Base-by-base conservation (phyloP, 2,888 invertebrate species). In the Melolontha melolontha region DNA sequence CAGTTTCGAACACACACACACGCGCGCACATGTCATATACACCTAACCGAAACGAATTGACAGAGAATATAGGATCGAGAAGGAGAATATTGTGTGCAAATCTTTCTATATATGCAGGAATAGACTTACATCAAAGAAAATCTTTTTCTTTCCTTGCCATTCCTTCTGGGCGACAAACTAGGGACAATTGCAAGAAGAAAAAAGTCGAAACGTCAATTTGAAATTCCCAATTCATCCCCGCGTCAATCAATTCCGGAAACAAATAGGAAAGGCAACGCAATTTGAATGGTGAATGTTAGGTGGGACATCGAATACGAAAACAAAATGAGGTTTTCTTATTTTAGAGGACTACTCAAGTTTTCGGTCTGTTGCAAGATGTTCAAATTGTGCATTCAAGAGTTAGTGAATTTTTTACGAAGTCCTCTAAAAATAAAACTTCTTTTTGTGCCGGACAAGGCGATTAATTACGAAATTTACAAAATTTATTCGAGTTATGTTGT, bases 241-340 rank as follows among this genome's bases (percentile, higher is more conserved):
- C 17, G 54, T 54, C 54, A 54, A 41, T 54, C 54, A 40, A 39
- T 11, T 54, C 40, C 54, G 40, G 54, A 54, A 54, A 54, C 54
- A 54, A 54, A 54, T 54, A 29, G 40, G 40, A 17, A 54, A 40
- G 11, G 54, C 39, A 12, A 54, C 54, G 40, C 16, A 54, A 54
- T 40, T 54, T 54, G 54, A 54, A 54, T 34, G 34, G 34, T 40
- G 54, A 54, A 40, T 40, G 39, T 14, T n/a, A 14, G 27, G 39
- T 16, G 17, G 16, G n/a, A 54, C 17, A 40, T 11, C 29, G 40
- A 17, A 39, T 40, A 29, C 12, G 40, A 54, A 54, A 17, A 54
- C 40, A 17, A 54, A 54, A 40, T 41, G 54, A 17, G n/a, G 54
- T n/a, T 54, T 54, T 29, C 39, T 54, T 40, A 17, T 14, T 52